These are phyloP conservation scores for Ornithoptera alexandrae DNA, from an alignment of 2,888 invertebrate genomes.

Conservation along the genomic window DNA sequence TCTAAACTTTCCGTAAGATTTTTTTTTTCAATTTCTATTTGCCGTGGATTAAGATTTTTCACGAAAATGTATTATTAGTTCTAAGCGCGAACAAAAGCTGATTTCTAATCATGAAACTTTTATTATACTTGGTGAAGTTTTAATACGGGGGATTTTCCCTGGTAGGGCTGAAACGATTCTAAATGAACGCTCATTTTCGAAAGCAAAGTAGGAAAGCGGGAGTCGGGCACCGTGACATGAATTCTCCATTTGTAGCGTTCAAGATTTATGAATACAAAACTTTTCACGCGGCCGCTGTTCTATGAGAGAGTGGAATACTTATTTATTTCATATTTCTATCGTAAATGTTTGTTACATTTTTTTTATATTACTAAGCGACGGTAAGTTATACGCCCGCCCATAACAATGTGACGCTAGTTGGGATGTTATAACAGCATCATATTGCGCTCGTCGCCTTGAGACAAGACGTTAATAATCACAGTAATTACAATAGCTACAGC, in stretches of 20 bases:
- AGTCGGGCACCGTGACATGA: constrained; percentile 30
- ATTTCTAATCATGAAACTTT: constrained; percentile 13
- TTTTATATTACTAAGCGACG: no score
- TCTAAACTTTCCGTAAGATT: no score
- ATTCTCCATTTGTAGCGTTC: constrained; percentile 34
- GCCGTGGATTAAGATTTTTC: no score
- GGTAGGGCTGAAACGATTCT: constrained; percentile 9
- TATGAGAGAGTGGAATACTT: constrained; percentile 1
- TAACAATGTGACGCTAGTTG: no score
- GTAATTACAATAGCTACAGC: no score
- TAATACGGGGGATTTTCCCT: constrained; percentile 10
- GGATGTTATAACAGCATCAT: no score
- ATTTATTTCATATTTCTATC: constrained; percentile 1
- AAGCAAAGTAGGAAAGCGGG: constrained; percentile 26
- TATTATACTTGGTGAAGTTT: constrained; percentile 7
- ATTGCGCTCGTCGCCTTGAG: no score
- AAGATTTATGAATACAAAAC: constrained; percentile 29
- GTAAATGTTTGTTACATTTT: neutral
- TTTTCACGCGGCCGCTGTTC: constrained; percentile 14
- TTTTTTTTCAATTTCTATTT: no score
- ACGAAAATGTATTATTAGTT: neutral
- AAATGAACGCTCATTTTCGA: constrained; percentile 24
- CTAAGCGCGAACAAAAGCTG: constrained; percentile 4
- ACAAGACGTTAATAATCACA: no score
- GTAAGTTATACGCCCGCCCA: no score